phyloP scores from a whole-genome alignment of 2,113 vertebrate species.

The Podarcis cretensis region DNA sequence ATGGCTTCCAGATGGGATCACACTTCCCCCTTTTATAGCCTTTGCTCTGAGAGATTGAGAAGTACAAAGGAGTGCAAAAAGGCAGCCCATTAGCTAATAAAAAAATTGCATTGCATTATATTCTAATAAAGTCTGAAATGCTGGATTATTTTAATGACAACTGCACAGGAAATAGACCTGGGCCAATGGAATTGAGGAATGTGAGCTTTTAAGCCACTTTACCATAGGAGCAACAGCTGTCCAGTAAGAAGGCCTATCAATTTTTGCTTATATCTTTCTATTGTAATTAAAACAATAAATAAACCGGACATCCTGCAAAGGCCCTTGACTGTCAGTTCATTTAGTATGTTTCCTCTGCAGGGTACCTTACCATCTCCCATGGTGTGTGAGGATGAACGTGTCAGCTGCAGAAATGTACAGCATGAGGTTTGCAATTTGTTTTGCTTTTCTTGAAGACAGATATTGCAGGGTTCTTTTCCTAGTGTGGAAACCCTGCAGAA shows the following conservation, averaged over 20 bases:
- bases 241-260: slow-evolving; percentile 24
- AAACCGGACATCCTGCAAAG: slow-evolving; percentile 35
- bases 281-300: slow-evolving; percentile 34
- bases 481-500: neutral
- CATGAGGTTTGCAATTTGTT: neutral
- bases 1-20: slow-evolving; percentile 76
- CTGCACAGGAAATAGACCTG: slow-evolving; percentile 61
- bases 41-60: slow-evolving; percentile 63
- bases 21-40: slow-evolving; percentile 66
- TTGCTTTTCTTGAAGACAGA: neutral
- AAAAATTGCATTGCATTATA: slow-evolving; percentile 61
- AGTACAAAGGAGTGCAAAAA: slow-evolving; percentile 50
- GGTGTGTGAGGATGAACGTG: neutral
- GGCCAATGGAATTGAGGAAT: slow-evolving; percentile 47
- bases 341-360: slow-evolving; percentile 36
- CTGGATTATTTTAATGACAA: slow-evolving; percentile 65
- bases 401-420: slow-evolving; percentile 25
- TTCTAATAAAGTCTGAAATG: slow-evolving; percentile 72
- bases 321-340: slow-evolving; percentile 38
- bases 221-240: slow-evolving; percentile 60
- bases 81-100: slow-evolving; percentile 68
- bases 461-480: neutral
- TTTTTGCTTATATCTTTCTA: slow-evolving; percentile 49
- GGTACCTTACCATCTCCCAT: slow-evolving; percentile 30
- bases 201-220: slow-evolving; percentile 45